Percentiles rank a stretch among this genome's conserved stretches.
Evolutionary conservation across 2,888 invertebrate genomes (phyloP).

Genomic region (Asteroscopus sphinx): DNA sequence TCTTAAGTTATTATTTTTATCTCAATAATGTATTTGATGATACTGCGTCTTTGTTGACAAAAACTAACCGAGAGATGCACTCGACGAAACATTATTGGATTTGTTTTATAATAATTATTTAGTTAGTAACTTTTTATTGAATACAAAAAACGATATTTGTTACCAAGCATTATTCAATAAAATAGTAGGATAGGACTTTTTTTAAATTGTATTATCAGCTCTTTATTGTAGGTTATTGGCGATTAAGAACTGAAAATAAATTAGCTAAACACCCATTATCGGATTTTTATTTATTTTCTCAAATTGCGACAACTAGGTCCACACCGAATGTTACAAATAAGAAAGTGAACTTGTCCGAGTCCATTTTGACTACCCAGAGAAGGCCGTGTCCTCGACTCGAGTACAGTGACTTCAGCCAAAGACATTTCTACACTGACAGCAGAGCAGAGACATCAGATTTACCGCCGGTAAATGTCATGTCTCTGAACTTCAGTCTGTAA

Average conservation of each 20-base stretch:
- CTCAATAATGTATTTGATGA: constrained; percentile 73
- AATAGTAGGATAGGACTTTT: constrained; percentile 86
- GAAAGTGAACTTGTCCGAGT: too few species aligned
- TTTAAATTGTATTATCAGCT: constrained; percentile 90
- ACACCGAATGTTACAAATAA: too few species aligned
- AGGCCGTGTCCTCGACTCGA: too few species aligned
- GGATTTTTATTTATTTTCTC: constrained; percentile 63
- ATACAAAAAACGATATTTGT: constrained; percentile 88
- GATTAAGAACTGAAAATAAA: constrained; percentile 90
- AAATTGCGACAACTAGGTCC: too few species aligned
- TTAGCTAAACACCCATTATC: constrained; percentile 84
- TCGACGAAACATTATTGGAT: constrained; percentile 77
- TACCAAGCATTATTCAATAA: constrained; percentile 90
- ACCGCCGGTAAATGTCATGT: too few species aligned
- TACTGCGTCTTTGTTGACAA: constrained; percentile 54
- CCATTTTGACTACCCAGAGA: too few species aligned
- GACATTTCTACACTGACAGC: too few species aligned
- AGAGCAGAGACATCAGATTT: too few species aligned
- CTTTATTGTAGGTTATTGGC: constrained; percentile 89
- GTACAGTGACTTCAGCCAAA: too few species aligned
- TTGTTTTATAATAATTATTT: constrained; percentile 84
- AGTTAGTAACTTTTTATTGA: constrained; percentile 86
- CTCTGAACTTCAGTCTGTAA: too few species aligned
- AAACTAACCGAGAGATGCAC: constrained; percentile 58
- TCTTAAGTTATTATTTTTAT: constrained; percentile 83